phyloP scores from a whole-genome alignment of 2,888 invertebrate genomes.

The Odontocolon sp. region DNA sequence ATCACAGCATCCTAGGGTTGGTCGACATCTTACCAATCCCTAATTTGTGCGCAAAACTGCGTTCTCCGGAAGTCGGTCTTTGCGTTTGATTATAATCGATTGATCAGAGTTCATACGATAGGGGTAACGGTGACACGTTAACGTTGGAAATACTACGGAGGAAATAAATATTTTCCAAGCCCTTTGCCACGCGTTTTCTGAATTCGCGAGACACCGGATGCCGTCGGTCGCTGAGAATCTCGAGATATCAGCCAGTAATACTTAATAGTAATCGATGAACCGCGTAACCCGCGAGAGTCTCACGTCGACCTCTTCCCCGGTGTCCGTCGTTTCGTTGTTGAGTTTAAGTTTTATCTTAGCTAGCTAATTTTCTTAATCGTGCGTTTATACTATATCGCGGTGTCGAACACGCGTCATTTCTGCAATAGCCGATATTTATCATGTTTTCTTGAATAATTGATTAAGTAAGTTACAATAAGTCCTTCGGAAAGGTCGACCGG shows the following conservation, averaged over 20 bases:
- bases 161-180: conserved; percentile 39
- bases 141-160: conserved; percentile 47
- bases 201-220: conserved; percentile 59
- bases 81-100: background rate
- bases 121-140: conserved; percentile 18
- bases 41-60: background rate
- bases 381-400: conserved; percentile 27
- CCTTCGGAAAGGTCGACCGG: conserved; percentile 23
- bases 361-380: conserved; percentile 62
- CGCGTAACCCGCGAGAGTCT: conserved; percentile 16
- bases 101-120: background rate
- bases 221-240: conserved; percentile 51
- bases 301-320: conserved; percentile 62
- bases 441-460: conserved; percentile 59
- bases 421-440: conserved; percentile 61
- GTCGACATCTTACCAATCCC: conserved; percentile 46
- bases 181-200: conserved; percentile 60
- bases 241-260: conserved; percentile 4
- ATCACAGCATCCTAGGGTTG: background rate
- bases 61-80: conserved; percentile 28
- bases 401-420: conserved; percentile 22
- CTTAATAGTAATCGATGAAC: conserved; percentile 17
- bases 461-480: conserved; percentile 41
- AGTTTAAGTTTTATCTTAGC: conserved; percentile 65
- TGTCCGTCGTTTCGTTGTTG: conserved; percentile 62